phyloP scores from a whole-genome alignment of 2,888 invertebrate genomes.

The Pandemis cinnamomeana region DNA sequence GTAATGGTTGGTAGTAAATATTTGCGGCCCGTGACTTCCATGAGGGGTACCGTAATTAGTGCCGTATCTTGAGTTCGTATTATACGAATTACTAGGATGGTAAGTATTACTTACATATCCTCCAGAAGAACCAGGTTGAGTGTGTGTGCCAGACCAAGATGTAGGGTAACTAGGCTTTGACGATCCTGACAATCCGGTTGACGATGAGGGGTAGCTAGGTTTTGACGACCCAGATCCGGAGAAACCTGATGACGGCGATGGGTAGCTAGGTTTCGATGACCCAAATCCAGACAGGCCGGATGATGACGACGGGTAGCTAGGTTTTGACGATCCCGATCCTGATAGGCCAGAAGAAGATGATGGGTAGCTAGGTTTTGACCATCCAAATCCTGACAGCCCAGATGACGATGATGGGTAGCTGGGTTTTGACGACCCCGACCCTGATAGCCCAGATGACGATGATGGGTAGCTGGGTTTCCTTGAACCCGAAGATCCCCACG shows the following conservation, averaged over 20 bases:
- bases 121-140: neutral
- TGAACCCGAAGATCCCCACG: neutral
- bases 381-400: conserved; percentile 46
- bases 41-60: conserved; percentile 25
- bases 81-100: conserved; percentile 44
- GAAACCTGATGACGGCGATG: conserved; percentile 44
- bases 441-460: conserved; percentile 45
- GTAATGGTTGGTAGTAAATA: conserved; percentile 46
- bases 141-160: conserved; percentile 30
- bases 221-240: conserved; percentile 45
- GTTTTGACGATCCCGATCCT: conserved; percentile 42
- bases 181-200: conserved; percentile 43
- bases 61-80: conserved; percentile 45
- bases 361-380: conserved; percentile 44
- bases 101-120: conserved; percentile 16
- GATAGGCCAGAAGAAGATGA: conserved; percentile 45
- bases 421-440: conserved; percentile 40
- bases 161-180: conserved; percentile 31
- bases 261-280: conserved; percentile 43
- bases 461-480: conserved; percentile 42
- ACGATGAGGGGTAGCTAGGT: conserved; percentile 45
- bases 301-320: conserved; percentile 45
- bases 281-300: conserved; percentile 47
- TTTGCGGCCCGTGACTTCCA: conserved; percentile 6
- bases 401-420: conserved; percentile 45